These are phyloP conservation scores for Mormyrus hasselquistii DNA, from an alignment of 2,797 vertebrate species.

Conservation along the genomic window DNA sequence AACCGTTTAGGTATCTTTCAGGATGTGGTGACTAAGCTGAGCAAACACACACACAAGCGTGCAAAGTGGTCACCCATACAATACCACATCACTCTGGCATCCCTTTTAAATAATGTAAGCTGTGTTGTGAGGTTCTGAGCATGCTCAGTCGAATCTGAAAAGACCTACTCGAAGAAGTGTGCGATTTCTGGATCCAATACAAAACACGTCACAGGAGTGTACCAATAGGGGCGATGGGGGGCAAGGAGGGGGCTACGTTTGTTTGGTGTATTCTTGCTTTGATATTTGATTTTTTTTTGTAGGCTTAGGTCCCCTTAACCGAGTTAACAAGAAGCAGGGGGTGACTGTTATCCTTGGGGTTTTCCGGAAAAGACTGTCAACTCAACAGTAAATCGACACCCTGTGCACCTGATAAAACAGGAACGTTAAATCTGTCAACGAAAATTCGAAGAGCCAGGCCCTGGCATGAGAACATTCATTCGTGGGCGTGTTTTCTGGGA, in stretches of 20 bases:
- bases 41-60: not conserved
- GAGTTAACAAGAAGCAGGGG: not conserved
- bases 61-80: not conserved
- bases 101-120: not conserved
- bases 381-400: not conserved
- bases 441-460: not conserved
- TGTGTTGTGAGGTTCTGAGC: not conserved
- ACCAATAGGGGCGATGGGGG: not conserved
- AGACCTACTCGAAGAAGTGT: not conserved
- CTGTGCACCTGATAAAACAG: not conserved
- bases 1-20: not conserved
- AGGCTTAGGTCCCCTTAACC: not conserved
- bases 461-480: not conserved
- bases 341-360: not conserved
- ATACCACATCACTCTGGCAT: not conserved
- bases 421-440: not conserved
- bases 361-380: not conserved
- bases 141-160: not conserved
- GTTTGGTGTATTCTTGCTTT: not conserved
- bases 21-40: not conserved
- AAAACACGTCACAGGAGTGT: not conserved
- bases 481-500: not conserved
- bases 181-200: not conserved
- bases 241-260: not conserved
- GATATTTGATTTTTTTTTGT: not conserved